Evolutionary conservation across 2,797 vertebrate species (phyloP).

Genomic region (Anniella stebbinsi): DNA sequence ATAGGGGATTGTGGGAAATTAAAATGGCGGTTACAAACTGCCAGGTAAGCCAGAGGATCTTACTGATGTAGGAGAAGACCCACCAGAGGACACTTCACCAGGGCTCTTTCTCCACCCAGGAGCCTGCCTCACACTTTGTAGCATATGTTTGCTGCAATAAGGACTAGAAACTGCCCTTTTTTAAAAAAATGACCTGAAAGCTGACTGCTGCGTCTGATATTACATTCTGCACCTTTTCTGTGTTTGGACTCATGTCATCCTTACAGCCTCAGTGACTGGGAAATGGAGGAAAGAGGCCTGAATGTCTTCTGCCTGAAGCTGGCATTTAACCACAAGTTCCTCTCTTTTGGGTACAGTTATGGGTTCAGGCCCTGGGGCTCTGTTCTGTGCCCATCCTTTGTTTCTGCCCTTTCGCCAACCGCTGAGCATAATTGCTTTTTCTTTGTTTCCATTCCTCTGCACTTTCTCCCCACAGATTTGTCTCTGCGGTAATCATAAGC

Average conservation of each 20-base stretch:
- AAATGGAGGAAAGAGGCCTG: neutral
- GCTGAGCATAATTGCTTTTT: accelerated
- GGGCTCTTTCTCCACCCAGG: neutral
- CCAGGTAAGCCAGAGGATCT: too few relatives aligned
- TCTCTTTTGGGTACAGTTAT: neutral
- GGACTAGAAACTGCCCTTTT: neutral
- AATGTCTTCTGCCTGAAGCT: neutral
- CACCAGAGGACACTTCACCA: neutral
- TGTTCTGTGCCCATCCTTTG: neutral
- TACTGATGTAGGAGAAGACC: neutral
- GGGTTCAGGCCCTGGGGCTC: neutral
- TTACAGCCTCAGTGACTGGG: accelerated
- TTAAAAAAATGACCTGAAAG: neutral
- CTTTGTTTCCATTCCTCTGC: constrained; percentile 8
- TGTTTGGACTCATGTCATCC: neutral
- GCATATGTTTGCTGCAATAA: neutral
- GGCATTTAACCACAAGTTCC: neutral
- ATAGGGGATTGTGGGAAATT: too few relatives aligned
- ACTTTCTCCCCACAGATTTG: neutral
- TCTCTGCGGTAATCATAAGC: constrained; percentile 49
- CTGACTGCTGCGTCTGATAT: neutral
- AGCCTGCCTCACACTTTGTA: neutral
- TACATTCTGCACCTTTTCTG: neutral
- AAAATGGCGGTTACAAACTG: too few relatives aligned
- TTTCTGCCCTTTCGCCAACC: neutral